Conservation (phyloP, 2,113 vertebrate species). For the Cryptomyrus ogoouensis region DNA sequence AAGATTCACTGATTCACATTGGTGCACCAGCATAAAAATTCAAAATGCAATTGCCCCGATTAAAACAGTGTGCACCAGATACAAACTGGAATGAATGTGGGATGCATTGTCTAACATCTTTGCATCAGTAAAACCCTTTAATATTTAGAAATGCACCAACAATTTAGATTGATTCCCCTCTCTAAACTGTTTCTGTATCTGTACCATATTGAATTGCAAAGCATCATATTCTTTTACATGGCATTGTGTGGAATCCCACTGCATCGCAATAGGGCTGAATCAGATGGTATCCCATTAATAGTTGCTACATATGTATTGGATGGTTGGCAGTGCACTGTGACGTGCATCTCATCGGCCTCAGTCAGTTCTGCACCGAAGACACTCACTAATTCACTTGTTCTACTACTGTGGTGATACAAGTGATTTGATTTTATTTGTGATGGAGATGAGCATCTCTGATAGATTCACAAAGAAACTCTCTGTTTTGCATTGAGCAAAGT, state of each 20-base stretch:
- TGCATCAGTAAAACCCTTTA: neutral
- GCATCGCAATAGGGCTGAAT: neutral
- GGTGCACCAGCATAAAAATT: neutral
- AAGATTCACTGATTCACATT: neutral
- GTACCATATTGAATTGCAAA: neutral
- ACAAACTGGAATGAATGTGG: neutral
- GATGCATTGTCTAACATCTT: neutral
- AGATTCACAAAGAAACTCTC: neutral
- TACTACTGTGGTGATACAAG: neutral
- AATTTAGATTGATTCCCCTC: neutral
- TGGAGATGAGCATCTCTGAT: neutral
- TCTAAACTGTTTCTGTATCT: neutral
- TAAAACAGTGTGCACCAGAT: neutral
- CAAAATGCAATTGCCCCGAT: neutral
- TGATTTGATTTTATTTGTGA: neutral
- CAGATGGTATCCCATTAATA: neutral
- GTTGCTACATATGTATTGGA: neutral
- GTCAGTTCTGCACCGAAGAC: neutral
- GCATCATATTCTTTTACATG: neutral
- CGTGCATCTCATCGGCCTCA: neutral
- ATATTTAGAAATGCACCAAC: neutral
- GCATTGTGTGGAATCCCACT: neutral
- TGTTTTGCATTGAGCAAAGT: neutral
- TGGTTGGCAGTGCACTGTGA: neutral
- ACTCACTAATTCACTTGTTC: neutral